Evolutionary conservation across 2,888 invertebrate genomes (phyloP).

Genomic region (Conomelus anceps): DNA sequence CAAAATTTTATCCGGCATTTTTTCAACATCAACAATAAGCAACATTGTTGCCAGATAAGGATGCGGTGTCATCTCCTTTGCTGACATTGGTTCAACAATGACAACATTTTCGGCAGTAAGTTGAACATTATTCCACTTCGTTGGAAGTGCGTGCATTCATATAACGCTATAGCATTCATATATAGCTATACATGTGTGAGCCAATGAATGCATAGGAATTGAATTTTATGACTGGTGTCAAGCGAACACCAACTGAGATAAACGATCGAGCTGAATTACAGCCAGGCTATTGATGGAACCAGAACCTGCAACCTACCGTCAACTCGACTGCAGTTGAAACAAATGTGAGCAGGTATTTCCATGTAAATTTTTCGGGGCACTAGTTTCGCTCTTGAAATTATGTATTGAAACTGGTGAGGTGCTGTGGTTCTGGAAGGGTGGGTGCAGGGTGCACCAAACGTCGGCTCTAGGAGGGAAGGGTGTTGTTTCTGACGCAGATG

Average conservation of each 20-base stretch:
- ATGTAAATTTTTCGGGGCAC: neutral
- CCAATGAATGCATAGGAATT: neutral
- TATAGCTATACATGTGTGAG: neutral
- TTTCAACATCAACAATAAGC: no score
- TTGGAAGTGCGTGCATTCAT: no score
- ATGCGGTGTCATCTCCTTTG: no score
- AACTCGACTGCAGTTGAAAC: neutral
- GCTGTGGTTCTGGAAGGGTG: neutral
- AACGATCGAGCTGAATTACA: neutral
- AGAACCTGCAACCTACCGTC: neutral
- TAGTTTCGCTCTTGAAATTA: neutral
- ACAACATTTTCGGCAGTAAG: no score
- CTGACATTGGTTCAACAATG: no score
- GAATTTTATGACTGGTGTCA: neutral
- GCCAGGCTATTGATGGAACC: neutral
- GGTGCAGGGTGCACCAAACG: neutral
- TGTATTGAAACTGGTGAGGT: neutral
- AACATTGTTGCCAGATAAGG: no score
- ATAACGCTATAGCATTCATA: neutral
- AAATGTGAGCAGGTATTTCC: neutral
- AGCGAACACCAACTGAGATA: neutral
- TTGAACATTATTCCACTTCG: neutral
- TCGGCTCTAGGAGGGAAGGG: neutral
- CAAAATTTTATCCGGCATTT: no score
- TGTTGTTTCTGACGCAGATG: neutral